Evolutionary conservation across 2,113 vertebrate species (phyloP).

Genomic region (Spea multiplicata): DNA sequence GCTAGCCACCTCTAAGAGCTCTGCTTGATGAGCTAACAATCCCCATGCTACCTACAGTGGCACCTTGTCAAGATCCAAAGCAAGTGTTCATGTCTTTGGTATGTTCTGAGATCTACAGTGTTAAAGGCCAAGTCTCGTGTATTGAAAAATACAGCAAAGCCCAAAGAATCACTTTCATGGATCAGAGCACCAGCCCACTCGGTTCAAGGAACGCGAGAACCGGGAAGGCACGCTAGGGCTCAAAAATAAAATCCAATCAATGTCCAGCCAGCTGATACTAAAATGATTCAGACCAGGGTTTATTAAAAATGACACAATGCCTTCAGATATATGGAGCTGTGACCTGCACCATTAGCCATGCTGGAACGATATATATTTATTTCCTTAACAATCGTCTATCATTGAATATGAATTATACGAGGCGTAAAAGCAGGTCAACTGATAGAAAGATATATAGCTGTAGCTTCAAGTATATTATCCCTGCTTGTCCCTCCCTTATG

Average conservation of each 20-base stretch:
- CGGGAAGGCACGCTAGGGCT: neutral
- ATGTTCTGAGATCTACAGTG: neutral
- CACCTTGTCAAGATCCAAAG: no score
- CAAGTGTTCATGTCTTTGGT: neutral
- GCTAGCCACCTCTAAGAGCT: no score
- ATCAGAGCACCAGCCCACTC: conserved; percentile 22
- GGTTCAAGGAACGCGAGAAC: neutral
- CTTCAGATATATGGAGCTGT: conserved; percentile 22
- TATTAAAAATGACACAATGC: conserved; percentile 35
- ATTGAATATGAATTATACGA: conserved; percentile 15
- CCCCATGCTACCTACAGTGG: no score
- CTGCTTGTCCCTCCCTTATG: neutral
- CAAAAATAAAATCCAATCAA: conserved; percentile 38
- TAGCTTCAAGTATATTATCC: neutral
- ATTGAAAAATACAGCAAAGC: neutral
- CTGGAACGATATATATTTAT: conserved; percentile 11
- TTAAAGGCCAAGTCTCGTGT: conserved; percentile 2
- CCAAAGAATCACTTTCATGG: conserved; percentile 41
- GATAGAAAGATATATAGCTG: conserved; percentile 8
- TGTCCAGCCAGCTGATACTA: conserved; percentile 17
- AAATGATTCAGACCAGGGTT: conserved; percentile 25
- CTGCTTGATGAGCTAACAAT: no score
- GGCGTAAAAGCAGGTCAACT: conserved; percentile 8
- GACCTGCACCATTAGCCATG: conserved; percentile 25
- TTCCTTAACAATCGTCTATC: conserved; percentile 10